Base-by-base conservation (phyloP, 2,888 invertebrate species). In the Molanna angustata region DNA sequence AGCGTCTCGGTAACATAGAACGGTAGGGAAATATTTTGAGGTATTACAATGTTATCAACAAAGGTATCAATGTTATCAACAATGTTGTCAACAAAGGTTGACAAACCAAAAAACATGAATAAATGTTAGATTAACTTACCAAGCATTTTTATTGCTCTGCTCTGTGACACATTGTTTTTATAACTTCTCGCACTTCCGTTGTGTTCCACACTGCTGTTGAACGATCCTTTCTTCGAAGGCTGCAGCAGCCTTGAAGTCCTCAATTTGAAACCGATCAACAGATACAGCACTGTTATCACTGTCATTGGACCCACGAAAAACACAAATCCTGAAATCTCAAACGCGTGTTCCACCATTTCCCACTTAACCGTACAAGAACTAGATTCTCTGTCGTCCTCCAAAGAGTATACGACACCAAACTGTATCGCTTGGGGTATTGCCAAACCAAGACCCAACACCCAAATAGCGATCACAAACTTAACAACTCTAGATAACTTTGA, bases 261-360 rank as follows among this genome's bases (percentile, higher is more conserved):
- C 59, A 89, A 71, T 66, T 86, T 87, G 39, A 87, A 69, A 1
- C 86, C 89, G 63, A 89, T 88, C 60, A 88, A 73, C 48, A 87
- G 80, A 65, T 94, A 94, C 56, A 94, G 73, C 58, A 90, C 86
- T 22, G 85, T 84, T 66, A 94, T 91, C 56, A 92, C 77, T 22
- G 88, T 87, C 90, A 94, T 91, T 1, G 93, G 94, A 37, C 86
- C 83, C 32, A 90, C 83, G 68, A 94, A 94, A 71, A 93, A 91
- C 63, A 92, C 72, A 65, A 87, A 83, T 62, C 86, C 85, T 11
- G 92, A 90, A 63, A 90, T 81, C 64, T 88, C 86, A 65, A 91
- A 90, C 58, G 86, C 84, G 71, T 88, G 84, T 53, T 83, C 81
- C 35, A 82, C 73, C 7, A 80, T 74, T 7, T 71, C 72, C 54